Base-by-base conservation (phyloP, 1,140 invertebrate species). In the Dendrolimus punctatus region DNA sequence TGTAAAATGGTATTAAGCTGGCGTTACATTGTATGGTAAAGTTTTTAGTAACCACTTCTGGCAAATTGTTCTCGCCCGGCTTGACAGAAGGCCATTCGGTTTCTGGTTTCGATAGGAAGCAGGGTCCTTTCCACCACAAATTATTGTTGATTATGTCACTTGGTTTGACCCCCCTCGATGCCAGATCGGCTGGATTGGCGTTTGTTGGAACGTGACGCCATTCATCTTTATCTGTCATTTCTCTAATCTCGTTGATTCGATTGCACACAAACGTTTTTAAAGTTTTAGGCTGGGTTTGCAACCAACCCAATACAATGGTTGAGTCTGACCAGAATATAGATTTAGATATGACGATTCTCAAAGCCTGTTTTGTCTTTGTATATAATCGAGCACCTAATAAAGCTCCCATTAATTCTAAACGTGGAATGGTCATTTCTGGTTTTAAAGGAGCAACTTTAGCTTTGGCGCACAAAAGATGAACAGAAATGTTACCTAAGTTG, bases 181-280 rank as follows among this genome's bases (percentile, higher is more conserved):
- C 58, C n/a, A 64, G 39, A 49, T 66, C 64, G 8, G 64, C 60
- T 8, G 64, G 64, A n/a, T 66, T 66, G 6, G 39, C 6, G 4
- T 62, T 43, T 5, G 57, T 58, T 44, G 57, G 55, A n/a, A n/a
- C n/a, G n/a, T 66, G 55, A 6, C 36, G 9, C 40, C 53, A 60
- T 4, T 6, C 0, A 42, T 36, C 38, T 4, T 39, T 43, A 40
- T n/a, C 8, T 4, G 64, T 60, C 3, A 63, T 5, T 9, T 60
- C 55, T 23, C 57, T 53, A 46, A 66, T 66, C 54, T 60, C 46
- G 23, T 49, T 43, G 3, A 64, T 36, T 39, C 65, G 38, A 40
- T 64, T 68, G 9, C 54, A 48, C 6, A 68, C 60, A 44, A 62
- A 68, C 0, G 46, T 8, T 52, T 62, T 60, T 9, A 63, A 40